Conservation (phyloP, 2,888 invertebrate species). For the Sclerodermus sp. region DNA sequence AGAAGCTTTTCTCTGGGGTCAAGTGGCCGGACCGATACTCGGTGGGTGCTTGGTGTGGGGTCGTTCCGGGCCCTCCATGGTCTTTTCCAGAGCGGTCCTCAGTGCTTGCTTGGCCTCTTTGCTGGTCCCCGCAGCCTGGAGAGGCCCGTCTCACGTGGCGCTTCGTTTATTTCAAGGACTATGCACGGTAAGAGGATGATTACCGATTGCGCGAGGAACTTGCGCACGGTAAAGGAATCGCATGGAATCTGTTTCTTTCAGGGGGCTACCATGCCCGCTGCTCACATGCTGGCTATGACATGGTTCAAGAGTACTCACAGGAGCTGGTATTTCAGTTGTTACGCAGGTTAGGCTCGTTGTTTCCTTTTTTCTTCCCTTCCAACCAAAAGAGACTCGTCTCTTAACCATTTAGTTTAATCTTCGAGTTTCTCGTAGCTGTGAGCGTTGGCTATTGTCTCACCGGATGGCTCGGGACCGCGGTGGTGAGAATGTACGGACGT, state of each 20-base stretch:
- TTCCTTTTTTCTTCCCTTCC: too few species aligned
- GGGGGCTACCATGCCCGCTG: conserved; percentile 65
- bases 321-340: conserved; percentile 63
- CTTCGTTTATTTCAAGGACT: conserved; percentile 62
- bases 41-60: conserved; percentile 63
- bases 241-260: conserved; percentile 40
- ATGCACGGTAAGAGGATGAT: conserved; percentile 59
- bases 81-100: conserved; percentile 62
- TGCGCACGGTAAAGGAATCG: too few species aligned
- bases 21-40: conserved; percentile 61
- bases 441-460: conserved; percentile 63
- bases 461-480: conserved; percentile 61
- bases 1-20: conserved; percentile 64
- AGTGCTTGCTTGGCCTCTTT: conserved; percentile 62
- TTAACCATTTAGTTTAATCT: too few species aligned
- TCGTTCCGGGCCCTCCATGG: conserved; percentile 62
- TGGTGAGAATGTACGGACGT: conserved; percentile 60
- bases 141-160: conserved; percentile 62
- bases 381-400: too few species aligned
- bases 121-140: conserved; percentile 63
- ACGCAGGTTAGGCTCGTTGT: conserved; percentile 56
- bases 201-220: too few species aligned
- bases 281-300: conserved; percentile 64
- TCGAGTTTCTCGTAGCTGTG: too few species aligned
- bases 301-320: conserved; percentile 64